phyloP scores from a whole-genome alignment of 2,888 invertebrate species.

The Apoderus coryli region DNA sequence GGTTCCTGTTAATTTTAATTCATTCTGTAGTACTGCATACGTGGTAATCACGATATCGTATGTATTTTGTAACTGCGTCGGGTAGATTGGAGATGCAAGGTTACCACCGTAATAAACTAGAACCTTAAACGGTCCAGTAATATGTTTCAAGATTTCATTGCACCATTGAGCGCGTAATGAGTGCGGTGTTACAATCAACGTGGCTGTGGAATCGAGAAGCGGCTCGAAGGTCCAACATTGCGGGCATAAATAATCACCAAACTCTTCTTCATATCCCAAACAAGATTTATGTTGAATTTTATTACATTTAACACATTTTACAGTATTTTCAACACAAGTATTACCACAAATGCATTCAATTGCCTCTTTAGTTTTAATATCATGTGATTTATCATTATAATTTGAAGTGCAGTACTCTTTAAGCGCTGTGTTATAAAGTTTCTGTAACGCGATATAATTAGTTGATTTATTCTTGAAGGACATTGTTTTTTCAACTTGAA shows the following conservation, averaged over 20 bases:
- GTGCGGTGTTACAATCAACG: constrained; percentile 56
- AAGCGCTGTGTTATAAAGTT: constrained; percentile 26
- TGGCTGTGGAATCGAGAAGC: constrained; percentile 41
- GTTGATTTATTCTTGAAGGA: constrained; percentile 20
- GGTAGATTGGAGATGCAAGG: constrained; percentile 40
- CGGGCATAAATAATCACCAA: constrained; percentile 43
- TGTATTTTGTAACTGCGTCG: constrained; percentile 41
- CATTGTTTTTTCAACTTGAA: constrained; percentile 16
- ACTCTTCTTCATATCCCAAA: constrained; percentile 35
- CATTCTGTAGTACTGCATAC: constrained; percentile 46
- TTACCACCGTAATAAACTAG: constrained; percentile 39
- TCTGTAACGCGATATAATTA: constrained; percentile 21
- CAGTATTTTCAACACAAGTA: constrained; percentile 15
- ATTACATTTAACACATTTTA: constrained; percentile 41
- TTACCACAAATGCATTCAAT: constrained; percentile 34
- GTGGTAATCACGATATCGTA: constrained; percentile 62
- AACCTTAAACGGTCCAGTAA: constrained; percentile 36
- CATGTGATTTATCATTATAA: no score
- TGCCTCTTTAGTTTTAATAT: constrained; percentile 11
- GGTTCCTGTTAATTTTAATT: constrained; percentile 44
- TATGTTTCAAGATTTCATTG: constrained; percentile 51
- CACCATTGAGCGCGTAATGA: constrained; percentile 58
- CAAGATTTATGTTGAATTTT: constrained; percentile 49
- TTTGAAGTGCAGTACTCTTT: constrained; percentile 17
- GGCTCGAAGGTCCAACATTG: constrained; percentile 44